Percentiles rank a stretch among this genome's conserved stretches.
phyloP scores from a whole-genome alignment of 2,888 invertebrate genomes.

The Lochmaea crataegi region DNA sequence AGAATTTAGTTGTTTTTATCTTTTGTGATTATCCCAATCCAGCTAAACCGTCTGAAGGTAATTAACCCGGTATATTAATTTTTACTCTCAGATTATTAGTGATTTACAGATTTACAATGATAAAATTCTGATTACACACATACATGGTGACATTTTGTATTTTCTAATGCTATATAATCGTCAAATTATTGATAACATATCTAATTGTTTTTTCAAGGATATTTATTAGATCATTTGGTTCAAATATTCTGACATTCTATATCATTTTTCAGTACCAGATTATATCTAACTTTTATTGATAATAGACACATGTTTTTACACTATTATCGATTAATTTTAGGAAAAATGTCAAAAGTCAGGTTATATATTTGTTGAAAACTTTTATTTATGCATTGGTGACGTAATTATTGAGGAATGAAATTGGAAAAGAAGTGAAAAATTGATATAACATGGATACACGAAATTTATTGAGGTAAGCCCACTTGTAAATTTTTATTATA shows the following conservation, averaged over 20 bases:
- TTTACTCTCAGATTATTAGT: background rate
- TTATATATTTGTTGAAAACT: slow-evolving; percentile 34
- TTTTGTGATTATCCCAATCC: background rate
- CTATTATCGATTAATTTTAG: slow-evolving; percentile 33
- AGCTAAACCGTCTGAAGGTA: background rate
- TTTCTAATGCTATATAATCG: background rate
- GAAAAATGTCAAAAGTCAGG: slow-evolving; percentile 35
- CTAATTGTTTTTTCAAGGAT: slow-evolving; percentile 16
- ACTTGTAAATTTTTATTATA: slow-evolving; percentile 7
- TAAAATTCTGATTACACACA: no score
- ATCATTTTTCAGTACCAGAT: background rate
- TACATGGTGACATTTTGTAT: background rate
- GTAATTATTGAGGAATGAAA: slow-evolving; percentile 43
- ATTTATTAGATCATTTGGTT: background rate
- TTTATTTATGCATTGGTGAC: slow-evolving; percentile 40
- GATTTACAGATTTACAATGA: no score
- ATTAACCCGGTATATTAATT: background rate
- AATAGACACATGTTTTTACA: background rate
- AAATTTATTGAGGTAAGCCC: slow-evolving; percentile 37
- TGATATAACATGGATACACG: slow-evolving; percentile 31
- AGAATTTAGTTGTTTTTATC: slow-evolving; percentile 4
- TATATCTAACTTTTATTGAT: background rate
- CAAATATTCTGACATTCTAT: background rate
- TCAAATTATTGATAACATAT: slow-evolving; percentile 6
- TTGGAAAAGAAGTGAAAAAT: slow-evolving; percentile 38